A percentile compares a stretch with the other conserved stretches of the same genome.
These are phyloP conservation scores for Pipra filicauda DNA, from an alignment of 2,113 vertebrate genomes.

Conservation along the genomic window DNA sequence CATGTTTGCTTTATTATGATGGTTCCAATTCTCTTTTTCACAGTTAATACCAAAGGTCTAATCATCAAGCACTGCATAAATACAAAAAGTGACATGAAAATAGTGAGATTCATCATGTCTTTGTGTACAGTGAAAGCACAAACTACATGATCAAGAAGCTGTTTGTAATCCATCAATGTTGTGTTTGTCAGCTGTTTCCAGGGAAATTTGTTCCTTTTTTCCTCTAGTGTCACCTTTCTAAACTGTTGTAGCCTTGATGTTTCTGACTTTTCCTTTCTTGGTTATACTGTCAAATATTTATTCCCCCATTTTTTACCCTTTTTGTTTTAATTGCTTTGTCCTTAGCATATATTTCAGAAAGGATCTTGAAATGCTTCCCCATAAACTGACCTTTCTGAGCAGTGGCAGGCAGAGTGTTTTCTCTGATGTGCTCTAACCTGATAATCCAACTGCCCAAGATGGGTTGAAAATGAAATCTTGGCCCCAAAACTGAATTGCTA, in stretches of 20 bases:
- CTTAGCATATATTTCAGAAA: neutral
- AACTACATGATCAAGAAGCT: too few relatives aligned
- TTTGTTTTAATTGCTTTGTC: neutral
- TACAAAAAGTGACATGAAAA: neutral
- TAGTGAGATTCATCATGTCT: neutral
- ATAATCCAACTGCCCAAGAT: neutral
- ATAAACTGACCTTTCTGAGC: neutral
- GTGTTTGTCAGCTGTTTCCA: neutral
- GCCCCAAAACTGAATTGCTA: neutral
- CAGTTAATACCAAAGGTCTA: neutral
- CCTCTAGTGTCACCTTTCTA: neutral
- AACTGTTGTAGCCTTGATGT: neutral
- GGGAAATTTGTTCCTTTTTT: neutral
- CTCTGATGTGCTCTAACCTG: neutral
- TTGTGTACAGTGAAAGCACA: neutral
- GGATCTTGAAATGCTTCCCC: neutral
- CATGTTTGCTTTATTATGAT: neutral
- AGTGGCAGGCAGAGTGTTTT: neutral
- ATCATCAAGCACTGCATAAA: neutral
- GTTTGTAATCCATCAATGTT: neutral
- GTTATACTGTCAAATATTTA: neutral
- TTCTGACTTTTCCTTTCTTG: neutral
- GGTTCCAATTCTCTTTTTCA: neutral
- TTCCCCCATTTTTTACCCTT: neutral
- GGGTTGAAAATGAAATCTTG: neutral